phyloP scores from a whole-genome alignment of 2,888 invertebrate genomes.

The Girardia tigrina region DNA sequence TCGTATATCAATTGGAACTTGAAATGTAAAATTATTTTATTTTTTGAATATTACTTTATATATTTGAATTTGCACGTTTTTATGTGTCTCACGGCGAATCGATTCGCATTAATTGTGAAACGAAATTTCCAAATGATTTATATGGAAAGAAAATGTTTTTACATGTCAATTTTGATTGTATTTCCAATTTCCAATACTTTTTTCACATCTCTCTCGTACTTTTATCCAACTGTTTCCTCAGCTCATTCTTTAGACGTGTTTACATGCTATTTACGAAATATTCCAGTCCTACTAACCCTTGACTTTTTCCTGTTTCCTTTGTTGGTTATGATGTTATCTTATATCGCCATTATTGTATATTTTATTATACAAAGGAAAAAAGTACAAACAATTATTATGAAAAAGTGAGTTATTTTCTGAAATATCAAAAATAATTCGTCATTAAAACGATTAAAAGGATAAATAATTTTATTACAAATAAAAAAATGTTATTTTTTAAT shows the following conservation, averaged over 20 bases:
- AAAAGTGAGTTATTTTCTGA: background rate
- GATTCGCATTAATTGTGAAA: background rate
- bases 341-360: background rate
- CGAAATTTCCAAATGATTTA: background rate
- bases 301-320: background rate
- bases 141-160: background rate
- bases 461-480: too few relatives aligned
- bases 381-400: background rate
- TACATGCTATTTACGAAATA: background rate
- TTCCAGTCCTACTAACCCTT: background rate
- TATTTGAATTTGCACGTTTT: background rate
- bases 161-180: background rate
- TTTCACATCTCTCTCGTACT: background rate
- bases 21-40: background rate
- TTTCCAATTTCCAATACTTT: background rate
- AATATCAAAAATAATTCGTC: too few relatives aligned
- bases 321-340: background rate
- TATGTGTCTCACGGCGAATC: background rate
- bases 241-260: background rate
- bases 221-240: background rate
- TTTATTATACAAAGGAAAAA: background rate
- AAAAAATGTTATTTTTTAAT: too few relatives aligned
- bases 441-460: too few relatives aligned
- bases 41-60: background rate
- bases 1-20: background rate